Percentiles rank a stretch among this genome's conserved stretches.
Conservation (phyloP, 2,113 vertebrate species). For the Hoplias malabaricus region DNA sequence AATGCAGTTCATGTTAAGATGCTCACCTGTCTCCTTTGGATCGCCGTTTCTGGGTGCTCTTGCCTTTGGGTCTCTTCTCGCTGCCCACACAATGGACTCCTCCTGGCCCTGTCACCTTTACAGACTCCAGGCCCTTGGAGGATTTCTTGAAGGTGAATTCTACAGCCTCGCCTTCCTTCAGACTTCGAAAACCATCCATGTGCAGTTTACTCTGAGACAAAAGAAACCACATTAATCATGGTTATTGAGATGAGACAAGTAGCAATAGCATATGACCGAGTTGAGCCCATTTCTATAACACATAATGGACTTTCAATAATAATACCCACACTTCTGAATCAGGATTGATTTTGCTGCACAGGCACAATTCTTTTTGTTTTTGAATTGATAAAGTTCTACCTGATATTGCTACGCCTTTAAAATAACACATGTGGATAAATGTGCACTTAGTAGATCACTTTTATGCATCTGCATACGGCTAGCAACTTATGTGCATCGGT, state of each 20-base stretch:
- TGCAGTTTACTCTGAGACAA: constrained; percentile 90
- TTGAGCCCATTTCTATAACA: neutral
- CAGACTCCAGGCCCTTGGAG: constrained; percentile 91
- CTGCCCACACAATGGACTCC: constrained; percentile 91
- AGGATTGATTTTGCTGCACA: no score
- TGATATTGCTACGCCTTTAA: neutral
- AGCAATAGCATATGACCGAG: neutral
- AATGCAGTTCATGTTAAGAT: neutral
- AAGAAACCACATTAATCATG: neutral
- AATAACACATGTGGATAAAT: neutral
- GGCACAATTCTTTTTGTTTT: no score
- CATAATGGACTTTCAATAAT: neutral
- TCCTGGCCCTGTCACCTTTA: constrained; percentile 87
- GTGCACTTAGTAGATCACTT: neutral
- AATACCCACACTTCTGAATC: neutral
- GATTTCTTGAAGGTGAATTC: constrained; percentile 98
- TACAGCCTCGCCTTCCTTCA: constrained; percentile 93
- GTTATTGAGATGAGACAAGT: neutral
- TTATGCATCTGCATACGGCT: neutral
- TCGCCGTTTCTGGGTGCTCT: constrained; percentile 89
- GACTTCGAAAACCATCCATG: constrained; percentile 98
- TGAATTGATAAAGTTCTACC: neutral
- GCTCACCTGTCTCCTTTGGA: constrained; percentile 91
- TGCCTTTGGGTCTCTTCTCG: constrained; percentile 90
- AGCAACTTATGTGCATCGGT: no score